phyloP scores from a whole-genome alignment of 2,888 invertebrate species.

The Tinea pellionella region DNA sequence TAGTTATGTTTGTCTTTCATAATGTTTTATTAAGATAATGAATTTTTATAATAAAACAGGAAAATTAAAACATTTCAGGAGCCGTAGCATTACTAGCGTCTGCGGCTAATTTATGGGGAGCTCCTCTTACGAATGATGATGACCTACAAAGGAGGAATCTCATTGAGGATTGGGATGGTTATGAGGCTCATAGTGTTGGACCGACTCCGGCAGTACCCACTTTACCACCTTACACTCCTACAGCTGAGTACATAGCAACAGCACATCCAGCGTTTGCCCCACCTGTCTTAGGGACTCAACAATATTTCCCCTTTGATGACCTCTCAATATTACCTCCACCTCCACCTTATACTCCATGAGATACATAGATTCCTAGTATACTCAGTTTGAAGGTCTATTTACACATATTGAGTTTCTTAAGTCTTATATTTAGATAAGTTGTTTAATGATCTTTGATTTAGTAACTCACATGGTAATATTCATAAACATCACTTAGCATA shows the following conservation, averaged over 20 bases:
- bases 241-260: slow-evolving; percentile 22
- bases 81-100: slow-evolving; percentile 75
- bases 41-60: too few species aligned
- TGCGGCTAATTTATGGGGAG: slow-evolving; percentile 75
- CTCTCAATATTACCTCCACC: slow-evolving; percentile 61
- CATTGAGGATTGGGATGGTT: slow-evolving; percentile 73
- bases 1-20: too few species aligned
- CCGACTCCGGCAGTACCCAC: slow-evolving; percentile 68
- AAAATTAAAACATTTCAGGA: slow-evolving; percentile 49
- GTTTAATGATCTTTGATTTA: too few species aligned
- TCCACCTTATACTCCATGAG: slow-evolving; percentile 65
- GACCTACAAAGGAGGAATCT: slow-evolving; percentile 65
- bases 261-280: slow-evolving; percentile 33
- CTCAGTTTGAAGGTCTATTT: neutral
- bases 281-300: slow-evolving; percentile 48
- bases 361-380: neutral
- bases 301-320: slow-evolving; percentile 61
- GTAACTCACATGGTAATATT: too few species aligned
- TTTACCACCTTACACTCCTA: slow-evolving; percentile 72
- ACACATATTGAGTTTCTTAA: too few species aligned
- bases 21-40: too few species aligned
- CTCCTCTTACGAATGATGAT: slow-evolving; percentile 56
- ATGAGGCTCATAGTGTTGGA: slow-evolving; percentile 70
- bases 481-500: too few species aligned
- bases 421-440: too few species aligned